These are phyloP conservation scores for Pterostichus madidus DNA, from an alignment of 2,888 invertebrate genomes.

Conservation along the genomic window DNA sequence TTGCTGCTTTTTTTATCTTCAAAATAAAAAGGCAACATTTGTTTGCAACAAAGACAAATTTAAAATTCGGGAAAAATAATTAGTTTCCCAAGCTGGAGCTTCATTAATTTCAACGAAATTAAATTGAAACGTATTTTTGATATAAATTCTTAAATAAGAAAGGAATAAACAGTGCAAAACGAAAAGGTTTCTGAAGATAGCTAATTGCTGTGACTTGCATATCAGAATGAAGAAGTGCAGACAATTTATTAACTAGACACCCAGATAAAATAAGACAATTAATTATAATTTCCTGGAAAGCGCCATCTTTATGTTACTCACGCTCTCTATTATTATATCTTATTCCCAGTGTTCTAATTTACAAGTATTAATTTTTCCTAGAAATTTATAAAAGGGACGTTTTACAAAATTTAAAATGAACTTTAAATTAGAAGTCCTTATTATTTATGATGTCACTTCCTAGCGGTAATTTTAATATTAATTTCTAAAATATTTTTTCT, in stretches of 20 bases:
- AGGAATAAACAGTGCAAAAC: neutral
- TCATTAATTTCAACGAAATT: conserved; percentile 46
- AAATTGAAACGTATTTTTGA: conserved; percentile 37
- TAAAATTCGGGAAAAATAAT: conserved; percentile 11
- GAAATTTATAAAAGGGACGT: too few relatives aligned
- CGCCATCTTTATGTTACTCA: conserved; percentile 33
- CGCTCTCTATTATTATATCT: conserved; percentile 13
- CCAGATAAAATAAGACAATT: conserved; percentile 19
- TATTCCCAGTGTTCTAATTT: conserved; percentile 15
- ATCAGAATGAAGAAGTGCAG: conserved; percentile 16
- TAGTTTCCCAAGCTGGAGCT: conserved; percentile 7
- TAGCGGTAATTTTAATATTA: too few relatives aligned
- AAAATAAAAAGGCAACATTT: neutral
- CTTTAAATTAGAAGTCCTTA: too few relatives aligned
- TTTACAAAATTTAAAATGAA: too few relatives aligned
- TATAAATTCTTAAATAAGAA: conserved; percentile 27
- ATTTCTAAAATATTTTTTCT: too few relatives aligned
- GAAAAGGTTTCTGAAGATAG: conserved; percentile 19
- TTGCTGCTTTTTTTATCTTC: neutral
- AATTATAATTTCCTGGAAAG: neutral
- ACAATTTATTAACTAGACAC: conserved; percentile 4
- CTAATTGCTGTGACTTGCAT: conserved; percentile 24
- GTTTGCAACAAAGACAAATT: neutral
- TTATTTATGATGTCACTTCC: too few relatives aligned
- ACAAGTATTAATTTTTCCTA: too few relatives aligned